Evolutionary conservation across 2,888 invertebrate genomes (phyloP).

Genomic region (Zeuzera pyrina): DNA sequence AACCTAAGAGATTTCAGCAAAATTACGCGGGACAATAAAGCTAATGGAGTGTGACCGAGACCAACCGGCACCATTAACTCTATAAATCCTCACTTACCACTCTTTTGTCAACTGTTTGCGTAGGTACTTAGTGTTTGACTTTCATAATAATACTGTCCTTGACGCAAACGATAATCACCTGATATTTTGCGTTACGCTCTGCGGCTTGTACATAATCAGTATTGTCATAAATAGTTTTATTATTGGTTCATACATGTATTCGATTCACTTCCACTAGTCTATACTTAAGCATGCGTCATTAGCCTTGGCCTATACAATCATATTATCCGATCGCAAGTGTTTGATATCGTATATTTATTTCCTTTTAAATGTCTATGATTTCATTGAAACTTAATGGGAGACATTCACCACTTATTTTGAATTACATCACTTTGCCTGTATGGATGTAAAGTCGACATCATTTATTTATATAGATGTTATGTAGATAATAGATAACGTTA

Average conservation of each 20-base stretch:
- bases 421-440: no score
- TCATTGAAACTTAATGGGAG: no score
- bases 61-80: slow-evolving; percentile 15
- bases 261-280: background rate
- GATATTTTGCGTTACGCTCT: slow-evolving; percentile 8
- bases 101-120: slow-evolving; percentile 13
- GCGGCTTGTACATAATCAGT: background rate
- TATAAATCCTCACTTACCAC: slow-evolving; percentile 7
- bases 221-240: no score
- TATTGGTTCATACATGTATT: background rate
- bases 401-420: no score
- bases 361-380: no score
- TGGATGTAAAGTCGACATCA: no score
- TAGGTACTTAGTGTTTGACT: slow-evolving; percentile 8
- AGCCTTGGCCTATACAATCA: slow-evolving; percentile 21
- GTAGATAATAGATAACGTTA: no score
- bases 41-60: slow-evolving; percentile 48
- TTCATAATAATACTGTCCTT: slow-evolving; percentile 11
- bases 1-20: slow-evolving; percentile 51
- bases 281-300: slow-evolving; percentile 15
- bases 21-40: slow-evolving; percentile 47
- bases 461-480: no score
- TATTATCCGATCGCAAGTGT: slow-evolving; percentile 5
- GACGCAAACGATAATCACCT: slow-evolving; percentile 6
- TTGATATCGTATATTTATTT: no score